Evolutionary conservation across 2,113 vertebrate genomes (phyloP).

Genomic region (Silurus meridionalis): DNA sequence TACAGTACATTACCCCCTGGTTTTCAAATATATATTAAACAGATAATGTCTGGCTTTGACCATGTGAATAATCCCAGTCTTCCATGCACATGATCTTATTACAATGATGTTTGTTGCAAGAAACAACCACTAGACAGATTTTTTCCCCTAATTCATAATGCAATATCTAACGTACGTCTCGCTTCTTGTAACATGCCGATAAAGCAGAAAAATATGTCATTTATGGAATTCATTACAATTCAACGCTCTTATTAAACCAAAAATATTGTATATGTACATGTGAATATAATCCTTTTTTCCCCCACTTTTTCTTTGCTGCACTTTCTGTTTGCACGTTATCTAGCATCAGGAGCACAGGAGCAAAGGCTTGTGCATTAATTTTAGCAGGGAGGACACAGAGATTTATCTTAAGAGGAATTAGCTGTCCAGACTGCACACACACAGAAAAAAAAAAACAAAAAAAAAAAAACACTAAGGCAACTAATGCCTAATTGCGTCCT

Average conservation of each 20-base stretch:
- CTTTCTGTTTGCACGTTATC: conserved; percentile 27
- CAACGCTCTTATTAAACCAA: neutral
- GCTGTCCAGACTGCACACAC: conserved; percentile 44
- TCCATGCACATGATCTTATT: neutral
- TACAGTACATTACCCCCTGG: neutral
- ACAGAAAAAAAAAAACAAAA: neutral
- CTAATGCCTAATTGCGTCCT: conserved; percentile 46
- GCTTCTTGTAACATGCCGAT: neutral
- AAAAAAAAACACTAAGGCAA: conserved; percentile 37
- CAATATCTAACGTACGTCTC: neutral
- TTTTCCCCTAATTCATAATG: neutral
- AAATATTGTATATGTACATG: neutral
- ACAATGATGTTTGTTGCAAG: neutral
- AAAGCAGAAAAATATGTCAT: neutral
- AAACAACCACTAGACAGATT: neutral
- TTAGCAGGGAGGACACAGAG: conserved; percentile 19
- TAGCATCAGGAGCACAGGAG: conserved; percentile 14
- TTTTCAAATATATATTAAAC: neutral
- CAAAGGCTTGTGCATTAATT: conserved; percentile 28
- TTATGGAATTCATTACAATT: neutral
- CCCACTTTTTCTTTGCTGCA: conserved; percentile 11
- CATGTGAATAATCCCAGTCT: neutral
- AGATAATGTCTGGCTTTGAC: neutral
- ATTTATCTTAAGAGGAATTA: conserved; percentile 48
- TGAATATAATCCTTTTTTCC: neutral